phyloP scores from a whole-genome alignment of 2,113 vertebrate species.

The Cololabis saira region DNA sequence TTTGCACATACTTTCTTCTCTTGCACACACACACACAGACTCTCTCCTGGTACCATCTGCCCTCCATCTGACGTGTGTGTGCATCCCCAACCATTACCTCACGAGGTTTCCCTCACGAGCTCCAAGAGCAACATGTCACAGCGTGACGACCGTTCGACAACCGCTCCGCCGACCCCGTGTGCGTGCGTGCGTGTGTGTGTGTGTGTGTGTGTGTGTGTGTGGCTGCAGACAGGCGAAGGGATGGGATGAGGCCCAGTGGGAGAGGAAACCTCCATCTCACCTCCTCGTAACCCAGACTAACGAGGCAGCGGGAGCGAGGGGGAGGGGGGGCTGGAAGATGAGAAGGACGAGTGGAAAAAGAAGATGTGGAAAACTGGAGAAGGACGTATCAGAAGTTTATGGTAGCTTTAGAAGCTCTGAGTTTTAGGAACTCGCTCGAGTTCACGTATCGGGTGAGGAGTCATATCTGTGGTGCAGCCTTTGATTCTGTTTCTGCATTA shows the following conservation, averaged over 20 bases:
- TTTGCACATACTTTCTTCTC: too few relatives aligned
- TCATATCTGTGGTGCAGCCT: too few relatives aligned
- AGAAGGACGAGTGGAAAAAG: neutral
- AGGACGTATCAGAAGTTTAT: neutral
- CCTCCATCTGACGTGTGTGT: slow-evolving; percentile 29
- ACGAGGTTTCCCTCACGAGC: slow-evolving; percentile 43
- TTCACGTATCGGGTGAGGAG: too few relatives aligned
- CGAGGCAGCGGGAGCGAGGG: slow-evolving; percentile 13
- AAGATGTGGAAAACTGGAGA: neutral
- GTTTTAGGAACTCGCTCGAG: slow-evolving; percentile 1
- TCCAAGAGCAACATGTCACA: slow-evolving; percentile 69
- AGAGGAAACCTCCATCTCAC: slow-evolving; percentile 61
- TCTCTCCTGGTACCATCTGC: neutral
- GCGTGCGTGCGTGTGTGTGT: slow-evolving; percentile 23
- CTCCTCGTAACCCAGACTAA: slow-evolving; percentile 55
- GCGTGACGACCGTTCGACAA: slow-evolving; percentile 58
- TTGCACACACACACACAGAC: too few relatives aligned
- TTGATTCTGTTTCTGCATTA: too few relatives aligned
- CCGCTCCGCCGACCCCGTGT: slow-evolving; percentile 37
- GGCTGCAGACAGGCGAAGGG: slow-evolving; percentile 32
- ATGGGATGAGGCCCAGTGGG: slow-evolving; percentile 57
- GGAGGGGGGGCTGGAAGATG: slow-evolving; percentile 9
- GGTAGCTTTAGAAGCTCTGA: neutral
- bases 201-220: slow-evolving; percentile 15
- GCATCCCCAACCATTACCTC: slow-evolving; percentile 47